These are phyloP conservation scores for Dusona sp. DNA, from an alignment of 2,888 invertebrate species.

Conservation along the genomic window DNA sequence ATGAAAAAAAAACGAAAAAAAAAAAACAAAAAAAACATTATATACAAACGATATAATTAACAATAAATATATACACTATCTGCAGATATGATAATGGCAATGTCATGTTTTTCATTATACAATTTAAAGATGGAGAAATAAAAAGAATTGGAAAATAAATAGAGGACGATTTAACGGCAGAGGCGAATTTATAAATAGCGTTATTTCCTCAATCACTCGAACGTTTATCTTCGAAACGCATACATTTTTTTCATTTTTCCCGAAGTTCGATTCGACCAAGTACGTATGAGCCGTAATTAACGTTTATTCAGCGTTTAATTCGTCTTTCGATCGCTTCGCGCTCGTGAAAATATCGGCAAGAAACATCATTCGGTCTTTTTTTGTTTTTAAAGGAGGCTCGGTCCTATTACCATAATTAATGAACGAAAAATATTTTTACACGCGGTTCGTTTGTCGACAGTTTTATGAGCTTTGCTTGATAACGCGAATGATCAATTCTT, in stretches of 20 bases:
- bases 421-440: neutral
- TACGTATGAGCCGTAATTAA: conserved; percentile 19
- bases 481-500: neutral
- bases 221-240: conserved; percentile 1
- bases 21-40: conserved; percentile 61
- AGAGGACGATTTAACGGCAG: conserved; percentile 22
- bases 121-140: conserved; percentile 42
- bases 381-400: neutral
- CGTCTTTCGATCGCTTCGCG: neutral
- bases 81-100: conserved; percentile 62
- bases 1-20: too few relatives aligned
- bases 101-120: conserved; percentile 63
- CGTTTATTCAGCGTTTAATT: conserved; percentile 2
- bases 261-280: conserved; percentile 23
- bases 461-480: neutral
- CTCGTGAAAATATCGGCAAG: neutral
- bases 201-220: conserved; percentile 23
- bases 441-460: neutral
- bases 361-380: neutral
- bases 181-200: conserved; percentile 34
- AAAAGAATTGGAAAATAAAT: conserved; percentile 29
- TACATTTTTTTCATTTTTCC: conserved; percentile 1
- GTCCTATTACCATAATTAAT: neutral
- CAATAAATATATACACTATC: conserved; percentile 64
- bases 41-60: conserved; percentile 64